A percentile compares a stretch with the other conserved stretches of the same genome.
Evolutionary conservation across 2,797 vertebrate species (phyloP).

Genomic region (Thalassophryne amazonica): DNA sequence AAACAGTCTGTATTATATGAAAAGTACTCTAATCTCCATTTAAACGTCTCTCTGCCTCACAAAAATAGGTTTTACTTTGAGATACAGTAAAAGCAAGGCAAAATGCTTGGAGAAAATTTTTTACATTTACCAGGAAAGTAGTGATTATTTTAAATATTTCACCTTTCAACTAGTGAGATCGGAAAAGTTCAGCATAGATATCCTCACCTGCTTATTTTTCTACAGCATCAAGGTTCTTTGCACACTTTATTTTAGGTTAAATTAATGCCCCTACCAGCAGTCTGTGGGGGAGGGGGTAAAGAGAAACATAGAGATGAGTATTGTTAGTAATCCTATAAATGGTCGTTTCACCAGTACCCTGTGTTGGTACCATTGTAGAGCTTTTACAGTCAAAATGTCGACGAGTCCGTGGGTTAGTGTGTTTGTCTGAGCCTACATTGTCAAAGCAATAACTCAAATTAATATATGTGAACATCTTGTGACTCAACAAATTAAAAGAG

Average conservation of each 20-base stretch:
- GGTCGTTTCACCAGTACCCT: too few relatives aligned
- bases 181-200: conserved; percentile 31
- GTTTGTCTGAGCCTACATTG: too few relatives aligned
- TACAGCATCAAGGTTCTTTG: conserved; percentile 23
- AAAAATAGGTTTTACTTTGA: conserved; percentile 40
- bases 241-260: conserved; percentile 38
- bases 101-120: conserved; percentile 49
- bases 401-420: too few relatives aligned
- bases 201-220: conserved; percentile 7
- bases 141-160: conserved; percentile 42
- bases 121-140: conserved; percentile 25
- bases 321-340: conserved; percentile 65
- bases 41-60: conserved; percentile 39
- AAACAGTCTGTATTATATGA: conserved; percentile 53
- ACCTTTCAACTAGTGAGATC: conserved; percentile 28
- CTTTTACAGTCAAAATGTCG: too few relatives aligned
- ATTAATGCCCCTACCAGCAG: conserved; percentile 45
- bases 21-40: conserved; percentile 61
- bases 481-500: too few relatives aligned
- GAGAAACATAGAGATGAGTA: conserved; percentile 24
- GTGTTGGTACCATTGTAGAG: too few relatives aligned
- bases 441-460: too few relatives aligned
- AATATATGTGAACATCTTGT: too few relatives aligned
- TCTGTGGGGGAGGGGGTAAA: conserved; percentile 14
- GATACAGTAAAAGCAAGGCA: conserved; percentile 25